These are phyloP conservation scores for Pteromalus puparum DNA, from an alignment of 1,140 invertebrate genomes.

Conservation along the genomic window DNA sequence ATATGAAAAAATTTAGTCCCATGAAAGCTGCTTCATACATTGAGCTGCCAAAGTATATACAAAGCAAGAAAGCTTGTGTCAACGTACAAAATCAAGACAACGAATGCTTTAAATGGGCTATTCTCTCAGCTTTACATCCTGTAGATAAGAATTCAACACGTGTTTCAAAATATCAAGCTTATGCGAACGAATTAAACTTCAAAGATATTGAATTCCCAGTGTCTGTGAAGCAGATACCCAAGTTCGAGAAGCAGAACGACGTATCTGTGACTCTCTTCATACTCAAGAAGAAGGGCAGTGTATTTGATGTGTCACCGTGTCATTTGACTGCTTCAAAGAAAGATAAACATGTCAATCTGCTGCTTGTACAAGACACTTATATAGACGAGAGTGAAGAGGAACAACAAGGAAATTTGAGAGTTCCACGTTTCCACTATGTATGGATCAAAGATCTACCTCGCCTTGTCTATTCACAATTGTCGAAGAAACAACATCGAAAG, in stretches of 20 bases:
- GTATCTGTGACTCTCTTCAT: no score
- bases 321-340: no score
- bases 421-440: no score
- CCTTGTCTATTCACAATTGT: no score
- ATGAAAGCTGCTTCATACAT: conserved; percentile 41
- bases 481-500: background rate
- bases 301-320: no score
- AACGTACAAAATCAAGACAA: conserved; percentile 22
- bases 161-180: background rate
- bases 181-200: background rate
- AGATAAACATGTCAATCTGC: background rate
- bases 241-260: no score
- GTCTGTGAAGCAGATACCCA: no score
- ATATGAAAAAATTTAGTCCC: conserved; percentile 38
- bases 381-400: background rate
- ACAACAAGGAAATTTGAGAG: no score
- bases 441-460: no score
- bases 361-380: background rate
- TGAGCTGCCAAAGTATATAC: background rate
- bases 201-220: conserved; percentile 17
- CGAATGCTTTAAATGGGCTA: conserved; percentile 3
- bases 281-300: no score
- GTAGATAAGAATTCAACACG: no score
- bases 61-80: background rate
- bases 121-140: background rate